phyloP scores from a whole-genome alignment of 2,888 invertebrate species.

The Celastrina argiolus region DNA sequence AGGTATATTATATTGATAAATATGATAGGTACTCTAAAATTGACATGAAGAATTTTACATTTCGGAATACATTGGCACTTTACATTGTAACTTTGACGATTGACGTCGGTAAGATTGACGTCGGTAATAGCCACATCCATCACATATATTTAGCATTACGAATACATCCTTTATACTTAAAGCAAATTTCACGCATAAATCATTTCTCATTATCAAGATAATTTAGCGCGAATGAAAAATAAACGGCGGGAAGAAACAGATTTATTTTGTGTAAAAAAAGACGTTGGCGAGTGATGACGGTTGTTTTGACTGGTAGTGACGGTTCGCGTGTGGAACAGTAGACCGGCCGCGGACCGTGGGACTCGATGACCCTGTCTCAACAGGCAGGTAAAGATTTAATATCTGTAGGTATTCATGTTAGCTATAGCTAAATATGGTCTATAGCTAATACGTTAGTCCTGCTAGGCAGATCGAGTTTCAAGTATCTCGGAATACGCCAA shows the following conservation, averaged over 20 bases:
- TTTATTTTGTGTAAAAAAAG: constrained; percentile 40
- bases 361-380: not conserved
- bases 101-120: constrained; percentile 6
- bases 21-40: not conserved
- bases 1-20: no score
- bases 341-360: constrained; percentile 8
- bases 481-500: not conserved
- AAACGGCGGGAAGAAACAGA: constrained; percentile 38
- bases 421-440: not conserved
- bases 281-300: constrained; percentile 64
- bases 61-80: not conserved
- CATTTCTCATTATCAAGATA: constrained; percentile 54
- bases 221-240: constrained; percentile 51
- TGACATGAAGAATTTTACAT: not conserved
- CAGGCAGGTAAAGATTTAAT: not conserved
- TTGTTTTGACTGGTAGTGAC: constrained; percentile 72
- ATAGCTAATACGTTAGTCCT: not conserved
- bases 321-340: constrained; percentile 50
- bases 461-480: not conserved
- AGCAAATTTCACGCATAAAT: constrained; percentile 39
- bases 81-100: not conserved
- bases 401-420: not conserved
- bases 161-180: constrained; percentile 7
- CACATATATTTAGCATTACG: constrained; percentile 19
- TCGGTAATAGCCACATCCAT: constrained; percentile 14